These are phyloP conservation scores for Calameuta idolon DNA, from an alignment of 2,888 invertebrate species.

Conservation along the genomic window DNA sequence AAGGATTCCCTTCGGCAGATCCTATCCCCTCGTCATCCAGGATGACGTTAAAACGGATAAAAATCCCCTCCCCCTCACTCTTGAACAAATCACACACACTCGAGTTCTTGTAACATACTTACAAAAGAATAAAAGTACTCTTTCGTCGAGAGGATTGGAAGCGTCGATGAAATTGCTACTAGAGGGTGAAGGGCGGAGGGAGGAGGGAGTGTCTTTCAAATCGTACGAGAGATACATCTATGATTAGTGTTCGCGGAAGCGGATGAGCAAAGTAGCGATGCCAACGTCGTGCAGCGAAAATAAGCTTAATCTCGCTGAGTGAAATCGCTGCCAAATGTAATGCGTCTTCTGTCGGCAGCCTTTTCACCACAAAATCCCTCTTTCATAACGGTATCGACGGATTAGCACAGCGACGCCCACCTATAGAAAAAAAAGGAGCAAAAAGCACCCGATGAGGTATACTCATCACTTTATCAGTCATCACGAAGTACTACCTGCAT, in stretches of 20 bases:
- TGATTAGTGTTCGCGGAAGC: slow-evolving; percentile 38
- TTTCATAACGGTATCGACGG: slow-evolving; percentile 46
- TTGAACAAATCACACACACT: no score
- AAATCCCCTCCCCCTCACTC: no score
- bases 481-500: slow-evolving; percentile 29
- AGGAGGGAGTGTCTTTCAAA: slow-evolving; percentile 25
- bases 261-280: slow-evolving; percentile 1
- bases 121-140: background rate
- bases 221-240: slow-evolving; percentile 36
- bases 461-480: background rate
- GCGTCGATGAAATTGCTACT: background rate
- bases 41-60: no score
- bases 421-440: slow-evolving; percentile 28
- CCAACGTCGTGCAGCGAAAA: slow-evolving; percentile 51
- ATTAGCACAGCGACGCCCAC: slow-evolving; percentile 45
- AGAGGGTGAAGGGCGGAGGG: background rate
- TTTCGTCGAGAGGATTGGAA: background rate
- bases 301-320: slow-evolving; percentile 66
- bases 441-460: slow-evolving; percentile 1
- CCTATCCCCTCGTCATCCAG: no score
- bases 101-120: no score
- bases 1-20: no score
- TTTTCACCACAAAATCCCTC: slow-evolving; percentile 18
- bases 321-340: slow-evolving; percentile 65
- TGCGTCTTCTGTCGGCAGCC: slow-evolving; percentile 52